Evolutionary conservation across 1,140 invertebrate species (phyloP), one percentile per base, ranked within the genome.

Genomic region (Macrobrachium nipponense): DNA sequence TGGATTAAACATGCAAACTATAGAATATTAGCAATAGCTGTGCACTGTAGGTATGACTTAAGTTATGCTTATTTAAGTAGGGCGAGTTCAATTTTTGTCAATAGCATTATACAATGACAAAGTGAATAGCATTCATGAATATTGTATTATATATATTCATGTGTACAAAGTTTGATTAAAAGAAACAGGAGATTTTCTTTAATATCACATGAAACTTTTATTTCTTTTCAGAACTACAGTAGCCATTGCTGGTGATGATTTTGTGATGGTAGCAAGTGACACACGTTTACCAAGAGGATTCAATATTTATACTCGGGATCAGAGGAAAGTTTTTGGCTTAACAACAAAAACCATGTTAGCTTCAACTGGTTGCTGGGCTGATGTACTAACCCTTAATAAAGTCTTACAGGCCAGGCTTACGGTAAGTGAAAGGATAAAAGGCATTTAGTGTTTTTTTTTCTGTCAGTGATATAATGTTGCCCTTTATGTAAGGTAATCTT

Each of bases 301-400:
- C 91, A 95, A 94, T 7, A 98, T 99, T 90, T 95, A 96, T 86
- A 96, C 96, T 0, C 93, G 98, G 43, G 93, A 97, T 44, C 96
- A 97, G 90, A 94, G 96, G 61, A 98, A 98, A 91, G 91, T 97
- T 8, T 97, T 97, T 87, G 91, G 93, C 87, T 91, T 98, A 58
- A 96, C 97, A 0, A 91, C 94, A 0, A 94, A 92, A 62, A 98
- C 98, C 58, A 95, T 99, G 75, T 92, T 99, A 62, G 98, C 96
- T 5, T 95, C 94, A 82, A 94, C 96, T 81, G 98, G 98, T 60
- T 99, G 98, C 91, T 99, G 99, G 97, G 98, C 98, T 90, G 98
- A 99, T 92, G 96, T 96, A n/a, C 92, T 99, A 3, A 97, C 98
- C 27, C 92, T 99, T 8, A 97, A 96, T 8, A 94, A 96, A 89